A percentile compares a stretch with the other conserved stretches of the same genome.
Evolutionary conservation across 2,797 vertebrate species (phyloP).

Genomic region (Eulemur albifrons): DNA sequence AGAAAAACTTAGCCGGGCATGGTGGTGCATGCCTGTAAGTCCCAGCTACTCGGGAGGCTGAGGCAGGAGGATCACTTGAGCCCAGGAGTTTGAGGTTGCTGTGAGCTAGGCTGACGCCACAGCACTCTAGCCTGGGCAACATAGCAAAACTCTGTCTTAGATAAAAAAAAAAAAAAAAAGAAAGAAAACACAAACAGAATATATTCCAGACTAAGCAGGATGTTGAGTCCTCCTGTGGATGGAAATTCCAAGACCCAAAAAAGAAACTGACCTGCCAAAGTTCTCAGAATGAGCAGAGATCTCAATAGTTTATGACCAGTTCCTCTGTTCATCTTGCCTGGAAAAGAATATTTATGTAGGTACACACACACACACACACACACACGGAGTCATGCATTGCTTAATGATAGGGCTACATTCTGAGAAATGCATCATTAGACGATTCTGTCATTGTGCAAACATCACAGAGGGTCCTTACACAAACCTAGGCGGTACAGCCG

Average conservation of each 20-base stretch:
- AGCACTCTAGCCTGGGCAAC: too few species aligned
- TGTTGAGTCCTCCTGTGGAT: not conserved
- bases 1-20: too few species aligned
- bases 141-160: too few species aligned
- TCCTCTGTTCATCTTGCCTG: not conserved
- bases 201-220: too few species aligned
- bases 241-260: not conserved
- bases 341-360: not conserved
- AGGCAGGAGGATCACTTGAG: too few species aligned
- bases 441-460: not conserved
- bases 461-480: not conserved
- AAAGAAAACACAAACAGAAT: too few species aligned
- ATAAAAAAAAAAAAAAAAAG: too few species aligned
- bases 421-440: not conserved
- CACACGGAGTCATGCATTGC: not conserved
- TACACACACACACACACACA: not conserved
- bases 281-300: not conserved
- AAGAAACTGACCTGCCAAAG: not conserved
- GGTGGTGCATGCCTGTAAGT: too few species aligned
- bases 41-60: too few species aligned
- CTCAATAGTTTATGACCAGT: not conserved
- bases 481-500: not conserved
- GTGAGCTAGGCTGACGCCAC: too few species aligned
- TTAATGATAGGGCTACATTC: not conserved
- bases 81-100: too few species aligned